Evolutionary conservation across 2,888 invertebrate species (phyloP).

Genomic region (Pasiphila rectangulata): DNA sequence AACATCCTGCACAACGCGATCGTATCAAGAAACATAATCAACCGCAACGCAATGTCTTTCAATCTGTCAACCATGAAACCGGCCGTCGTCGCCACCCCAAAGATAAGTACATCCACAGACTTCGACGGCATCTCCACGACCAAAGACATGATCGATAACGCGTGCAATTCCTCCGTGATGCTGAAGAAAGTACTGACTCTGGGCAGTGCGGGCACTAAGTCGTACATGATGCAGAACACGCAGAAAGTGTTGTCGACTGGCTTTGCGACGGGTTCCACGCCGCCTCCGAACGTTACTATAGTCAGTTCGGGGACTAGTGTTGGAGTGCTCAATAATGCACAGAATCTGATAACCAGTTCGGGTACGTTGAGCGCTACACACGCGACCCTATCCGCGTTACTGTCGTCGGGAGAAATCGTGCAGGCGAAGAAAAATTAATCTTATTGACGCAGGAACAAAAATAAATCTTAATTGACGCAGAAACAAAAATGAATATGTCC

Average conservation of each 20-base stretch:
- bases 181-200: conserved; percentile 75
- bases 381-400: conserved; percentile 70
- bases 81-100: conserved; percentile 53
- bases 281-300: conserved; percentile 74
- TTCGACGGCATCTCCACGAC: conserved; percentile 71
- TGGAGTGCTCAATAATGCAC: conserved; percentile 52
- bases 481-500: too few relatives aligned
- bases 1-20: conserved; percentile 77
- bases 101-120: conserved; percentile 62
- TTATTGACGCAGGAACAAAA: conserved; percentile 15
- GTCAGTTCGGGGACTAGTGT: conserved; percentile 67
- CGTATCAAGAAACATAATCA: conserved; percentile 72
- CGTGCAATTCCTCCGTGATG: conserved; percentile 77
- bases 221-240: conserved; percentile 77
- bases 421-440: conserved; percentile 29
- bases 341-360: conserved; percentile 57
- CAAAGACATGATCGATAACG: conserved; percentile 77
- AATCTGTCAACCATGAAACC: conserved; percentile 64
- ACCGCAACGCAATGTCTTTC: conserved; percentile 63
- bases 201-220: conserved; percentile 72
- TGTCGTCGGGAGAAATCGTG: conserved; percentile 50
- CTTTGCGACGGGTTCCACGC: conserved; percentile 67
- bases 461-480: too few relatives aligned
- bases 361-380: conserved; percentile 75
- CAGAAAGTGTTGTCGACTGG: conserved; percentile 74